Conservation (phyloP, 2,797 vertebrate species). For the Manis pentadactyla region DNA sequence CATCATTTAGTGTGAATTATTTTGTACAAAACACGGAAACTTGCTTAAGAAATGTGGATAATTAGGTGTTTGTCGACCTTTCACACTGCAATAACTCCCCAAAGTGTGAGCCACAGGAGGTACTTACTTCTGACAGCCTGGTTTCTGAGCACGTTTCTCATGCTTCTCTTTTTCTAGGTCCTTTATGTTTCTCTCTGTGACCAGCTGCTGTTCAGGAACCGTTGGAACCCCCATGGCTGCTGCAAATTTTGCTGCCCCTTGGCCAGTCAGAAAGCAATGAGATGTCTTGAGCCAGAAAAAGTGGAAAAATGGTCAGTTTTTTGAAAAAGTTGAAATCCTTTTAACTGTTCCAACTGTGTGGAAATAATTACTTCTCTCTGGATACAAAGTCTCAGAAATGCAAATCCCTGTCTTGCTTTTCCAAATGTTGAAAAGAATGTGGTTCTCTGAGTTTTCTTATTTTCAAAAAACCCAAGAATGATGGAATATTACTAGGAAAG, state of each 20-base stretch:
- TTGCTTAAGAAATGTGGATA: not conserved
- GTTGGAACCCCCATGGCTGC: constrained; percentile 90
- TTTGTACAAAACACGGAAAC: not conserved
- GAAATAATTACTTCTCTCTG: not conserved
- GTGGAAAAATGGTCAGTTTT: not conserved
- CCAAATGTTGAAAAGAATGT: not conserved
- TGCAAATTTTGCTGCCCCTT: constrained; percentile 93
- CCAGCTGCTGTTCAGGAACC: constrained; percentile 90
- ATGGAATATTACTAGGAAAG: not conserved
- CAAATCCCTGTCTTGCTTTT: not conserved
- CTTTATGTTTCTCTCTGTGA: constrained; percentile 91
- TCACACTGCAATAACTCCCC: accelerated
- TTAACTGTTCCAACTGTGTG: not conserved
- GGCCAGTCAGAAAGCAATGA: constrained; percentile 92
- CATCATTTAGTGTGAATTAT: not conserved
- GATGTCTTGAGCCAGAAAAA: constrained; percentile 90
- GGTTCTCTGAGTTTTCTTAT: not conserved
- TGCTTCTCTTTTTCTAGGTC: constrained; percentile 91
- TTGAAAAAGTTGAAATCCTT: not conserved
- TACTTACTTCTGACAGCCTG: constrained; percentile 90
- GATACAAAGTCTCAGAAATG: not conserved
- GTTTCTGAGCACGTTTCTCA: constrained; percentile 85
- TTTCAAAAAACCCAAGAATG: not conserved
- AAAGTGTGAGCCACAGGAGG: accelerated
- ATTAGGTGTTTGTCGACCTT: too few species aligned